Percentiles rank a stretch among this genome's conserved stretches.
Conservation (phyloP, 2,888 invertebrate species). For the Cerastis rubricosa region DNA sequence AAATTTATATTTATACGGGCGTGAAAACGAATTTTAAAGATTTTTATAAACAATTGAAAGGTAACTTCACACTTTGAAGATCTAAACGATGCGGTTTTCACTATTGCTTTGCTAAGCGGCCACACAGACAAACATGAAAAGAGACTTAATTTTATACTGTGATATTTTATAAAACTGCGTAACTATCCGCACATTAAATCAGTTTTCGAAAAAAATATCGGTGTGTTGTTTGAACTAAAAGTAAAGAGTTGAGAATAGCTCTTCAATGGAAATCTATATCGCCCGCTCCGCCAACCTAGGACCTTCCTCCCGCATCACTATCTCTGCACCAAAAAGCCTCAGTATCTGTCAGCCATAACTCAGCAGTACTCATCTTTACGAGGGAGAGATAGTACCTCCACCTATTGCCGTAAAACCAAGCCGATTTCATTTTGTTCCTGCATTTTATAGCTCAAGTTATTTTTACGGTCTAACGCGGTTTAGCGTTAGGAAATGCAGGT, state of each 20-base stretch:
- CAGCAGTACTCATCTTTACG: slow-evolving; percentile 19
- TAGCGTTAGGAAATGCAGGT: slow-evolving; percentile 1
- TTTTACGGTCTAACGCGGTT: slow-evolving; percentile 21
- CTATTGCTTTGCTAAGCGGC: not conserved
- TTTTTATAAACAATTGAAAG: not conserved
- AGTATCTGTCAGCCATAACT: not conserved
- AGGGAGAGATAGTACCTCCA: not conserved
- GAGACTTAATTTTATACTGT: not conserved
- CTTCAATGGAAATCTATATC: not conserved
- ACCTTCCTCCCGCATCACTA: not conserved
- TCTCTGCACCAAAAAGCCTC: too few species aligned
- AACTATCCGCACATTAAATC: not conserved
- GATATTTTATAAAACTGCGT: not conserved
- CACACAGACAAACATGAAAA: not conserved
- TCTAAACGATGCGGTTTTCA: too few species aligned
- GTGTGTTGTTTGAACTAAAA: not conserved
- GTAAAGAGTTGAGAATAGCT: not conserved
- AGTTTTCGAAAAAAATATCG: not conserved
- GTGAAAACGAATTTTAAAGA: not conserved
- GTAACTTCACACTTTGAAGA: not conserved
- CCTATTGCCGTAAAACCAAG: slow-evolving; percentile 20
- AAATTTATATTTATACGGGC: not conserved
- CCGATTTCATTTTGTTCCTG: slow-evolving; percentile 36
- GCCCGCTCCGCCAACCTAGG: not conserved
- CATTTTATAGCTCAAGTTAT: slow-evolving; percentile 28